These are phyloP conservation scores for Triplophysa dalaica DNA, from an alignment of 2,113 vertebrate species.

Conservation along the genomic window DNA sequence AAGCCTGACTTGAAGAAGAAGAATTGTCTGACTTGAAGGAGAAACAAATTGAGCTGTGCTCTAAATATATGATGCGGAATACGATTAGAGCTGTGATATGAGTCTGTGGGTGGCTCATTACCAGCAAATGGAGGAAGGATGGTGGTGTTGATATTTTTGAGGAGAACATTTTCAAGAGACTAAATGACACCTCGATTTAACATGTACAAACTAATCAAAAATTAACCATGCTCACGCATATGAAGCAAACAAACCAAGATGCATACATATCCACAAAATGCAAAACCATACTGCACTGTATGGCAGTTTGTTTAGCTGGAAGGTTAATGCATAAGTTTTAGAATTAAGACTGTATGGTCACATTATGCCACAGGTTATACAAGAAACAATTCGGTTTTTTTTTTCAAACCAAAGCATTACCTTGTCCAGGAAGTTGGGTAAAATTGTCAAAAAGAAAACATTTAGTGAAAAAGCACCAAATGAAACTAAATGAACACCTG, in stretches of 20 bases:
- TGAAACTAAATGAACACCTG: not conserved
- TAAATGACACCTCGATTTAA: slow-evolving; percentile 6
- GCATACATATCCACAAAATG: slow-evolving; percentile 5
- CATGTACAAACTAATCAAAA: slow-evolving; percentile 4
- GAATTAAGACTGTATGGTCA: slow-evolving; percentile 1
- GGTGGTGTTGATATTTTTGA: slow-evolving; percentile 2
- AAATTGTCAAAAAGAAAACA: not conserved
- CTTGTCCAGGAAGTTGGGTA: not conserved
- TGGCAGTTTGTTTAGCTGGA: not conserved
- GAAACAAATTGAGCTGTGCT: not conserved
- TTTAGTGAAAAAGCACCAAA: not conserved
- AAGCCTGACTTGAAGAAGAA: not conserved
- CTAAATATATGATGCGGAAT: not conserved
- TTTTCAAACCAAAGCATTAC: too few relatives aligned
- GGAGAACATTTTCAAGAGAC: not conserved
- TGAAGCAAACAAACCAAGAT: slow-evolving; percentile 13
- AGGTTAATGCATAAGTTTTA: not conserved
- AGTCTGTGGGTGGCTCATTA: not conserved
- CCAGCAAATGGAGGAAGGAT: not conserved
- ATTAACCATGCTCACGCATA: slow-evolving; percentile 18
- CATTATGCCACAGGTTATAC: not conserved
- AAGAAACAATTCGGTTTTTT: not conserved
- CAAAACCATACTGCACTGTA: slow-evolving; percentile 3
- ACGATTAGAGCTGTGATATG: not conserved
- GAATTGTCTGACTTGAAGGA: not conserved